Conservation (phyloP, 2,797 vertebrate species). For the Falco biarmicus region DNA sequence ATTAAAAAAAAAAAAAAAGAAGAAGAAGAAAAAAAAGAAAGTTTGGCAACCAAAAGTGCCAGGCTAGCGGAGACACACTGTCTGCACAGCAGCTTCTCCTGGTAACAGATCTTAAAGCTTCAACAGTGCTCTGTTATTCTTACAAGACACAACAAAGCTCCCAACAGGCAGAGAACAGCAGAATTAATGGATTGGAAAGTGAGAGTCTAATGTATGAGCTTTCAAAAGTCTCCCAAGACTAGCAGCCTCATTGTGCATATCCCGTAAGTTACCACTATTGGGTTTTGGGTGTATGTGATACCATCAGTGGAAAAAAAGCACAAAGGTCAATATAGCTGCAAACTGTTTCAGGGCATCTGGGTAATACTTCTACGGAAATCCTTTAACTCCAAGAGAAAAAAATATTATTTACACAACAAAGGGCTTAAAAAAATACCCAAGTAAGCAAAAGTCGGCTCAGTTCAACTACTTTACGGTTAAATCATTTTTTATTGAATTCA, state of each 20-base stretch:
- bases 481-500: constrained; percentile 83
- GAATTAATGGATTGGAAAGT: constrained; percentile 82
- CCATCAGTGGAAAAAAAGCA: not conserved
- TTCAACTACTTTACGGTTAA: constrained; percentile 72
- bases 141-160: constrained; percentile 75
- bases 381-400: constrained; percentile 61
- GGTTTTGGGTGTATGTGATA: constrained; percentile 27
- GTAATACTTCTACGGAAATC: constrained; percentile 35
- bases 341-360: constrained; percentile 24
- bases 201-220: constrained; percentile 74
- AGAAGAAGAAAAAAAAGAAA: not conserved
- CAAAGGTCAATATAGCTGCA: constrained; percentile 49
- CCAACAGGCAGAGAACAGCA: constrained; percentile 76
- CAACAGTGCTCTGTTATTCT: constrained; percentile 73
- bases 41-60: not conserved
- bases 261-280: constrained; percentile 59
- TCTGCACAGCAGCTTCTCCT: constrained; percentile 64
- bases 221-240: constrained; percentile 74
- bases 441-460: constrained; percentile 61
- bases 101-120: constrained; percentile 68
- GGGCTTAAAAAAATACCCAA: constrained; percentile 54
- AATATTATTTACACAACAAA: constrained; percentile 72
- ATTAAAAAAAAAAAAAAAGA: not conserved
- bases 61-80: constrained; percentile 28
- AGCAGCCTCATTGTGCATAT: constrained; percentile 63